Evolutionary conservation across 2,797 vertebrate genomes (phyloP).

Genomic region (Falco columbarius): DNA sequence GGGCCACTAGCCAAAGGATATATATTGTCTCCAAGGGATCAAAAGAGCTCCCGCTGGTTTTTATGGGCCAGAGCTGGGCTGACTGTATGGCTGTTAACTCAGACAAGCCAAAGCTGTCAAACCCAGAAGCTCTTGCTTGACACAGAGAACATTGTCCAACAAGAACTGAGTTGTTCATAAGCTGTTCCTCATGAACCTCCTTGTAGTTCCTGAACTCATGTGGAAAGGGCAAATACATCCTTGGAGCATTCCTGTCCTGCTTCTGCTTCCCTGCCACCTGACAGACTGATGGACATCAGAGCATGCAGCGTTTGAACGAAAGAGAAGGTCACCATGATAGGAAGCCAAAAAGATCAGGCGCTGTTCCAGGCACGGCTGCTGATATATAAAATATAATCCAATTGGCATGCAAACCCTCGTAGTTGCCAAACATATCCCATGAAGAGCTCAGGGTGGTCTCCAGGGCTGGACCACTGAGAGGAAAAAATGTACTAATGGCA

Average conservation of each 20-base stretch:
- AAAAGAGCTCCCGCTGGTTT: not conserved
- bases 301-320: not conserved
- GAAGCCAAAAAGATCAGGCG: slow-evolving; percentile 18
- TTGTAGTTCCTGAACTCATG: not conserved
- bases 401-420: slow-evolving; percentile 13
- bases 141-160: not conserved
- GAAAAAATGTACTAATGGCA: slow-evolving; percentile 38
- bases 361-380: slow-evolving; percentile 43
- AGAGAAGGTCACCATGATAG: slow-evolving; percentile 26
- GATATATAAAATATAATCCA: slow-evolving; percentile 25
- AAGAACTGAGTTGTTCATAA: not conserved
- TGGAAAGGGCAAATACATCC: not conserved
- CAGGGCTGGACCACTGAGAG: slow-evolving; percentile 22
- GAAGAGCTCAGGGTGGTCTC: slow-evolving; percentile 45
- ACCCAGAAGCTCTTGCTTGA: not conserved
- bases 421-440: slow-evolving; percentile 48
- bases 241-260: not conserved
- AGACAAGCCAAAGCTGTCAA: slow-evolving; percentile 1
- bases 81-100: not conserved
- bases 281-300: not conserved
- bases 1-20: not conserved
- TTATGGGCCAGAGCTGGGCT: not conserved
- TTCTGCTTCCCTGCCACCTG: not conserved
- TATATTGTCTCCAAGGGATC: not conserved
- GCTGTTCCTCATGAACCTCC: not conserved